Conservation (phyloP, 2,113 vertebrate species). For the Lophura nycthemera region DNA sequence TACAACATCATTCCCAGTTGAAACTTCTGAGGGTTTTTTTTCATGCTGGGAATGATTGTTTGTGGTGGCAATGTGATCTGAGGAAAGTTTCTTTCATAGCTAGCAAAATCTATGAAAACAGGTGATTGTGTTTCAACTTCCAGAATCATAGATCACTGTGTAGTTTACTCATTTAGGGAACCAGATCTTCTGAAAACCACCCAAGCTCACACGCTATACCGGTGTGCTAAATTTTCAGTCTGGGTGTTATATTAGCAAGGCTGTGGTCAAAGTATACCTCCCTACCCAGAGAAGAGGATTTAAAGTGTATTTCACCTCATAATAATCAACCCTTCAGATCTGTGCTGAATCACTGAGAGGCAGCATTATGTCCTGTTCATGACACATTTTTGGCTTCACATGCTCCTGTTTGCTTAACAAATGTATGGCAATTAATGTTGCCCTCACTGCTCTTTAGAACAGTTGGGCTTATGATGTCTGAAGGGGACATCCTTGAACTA, state of each 20-base stretch:
- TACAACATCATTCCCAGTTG: background rate
- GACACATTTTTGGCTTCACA: background rate
- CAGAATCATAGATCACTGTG: background rate
- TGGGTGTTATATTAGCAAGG: background rate
- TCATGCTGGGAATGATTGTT: background rate
- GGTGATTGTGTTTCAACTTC: background rate
- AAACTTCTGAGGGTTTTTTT: background rate
- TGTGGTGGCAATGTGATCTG: background rate
- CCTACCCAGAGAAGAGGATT: background rate
- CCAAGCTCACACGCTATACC: fast-evolving
- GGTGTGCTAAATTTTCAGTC: background rate
- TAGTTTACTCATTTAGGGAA: background rate
- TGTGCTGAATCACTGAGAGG: background rate
- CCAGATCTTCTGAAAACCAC: background rate
- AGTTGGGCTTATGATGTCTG: background rate
- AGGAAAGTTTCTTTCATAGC: conserved; percentile 3
- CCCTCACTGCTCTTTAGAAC: background rate
- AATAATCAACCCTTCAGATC: background rate
- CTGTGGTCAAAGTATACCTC: background rate
- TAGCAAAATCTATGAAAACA: background rate
- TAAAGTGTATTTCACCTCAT: background rate
- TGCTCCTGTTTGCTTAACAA: background rate
- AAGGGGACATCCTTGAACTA: background rate
- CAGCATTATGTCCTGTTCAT: background rate
- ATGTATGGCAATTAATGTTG: background rate